Conservation (phyloP, 2,888 invertebrate genomes). For the Trachelus iudaicus region DNA sequence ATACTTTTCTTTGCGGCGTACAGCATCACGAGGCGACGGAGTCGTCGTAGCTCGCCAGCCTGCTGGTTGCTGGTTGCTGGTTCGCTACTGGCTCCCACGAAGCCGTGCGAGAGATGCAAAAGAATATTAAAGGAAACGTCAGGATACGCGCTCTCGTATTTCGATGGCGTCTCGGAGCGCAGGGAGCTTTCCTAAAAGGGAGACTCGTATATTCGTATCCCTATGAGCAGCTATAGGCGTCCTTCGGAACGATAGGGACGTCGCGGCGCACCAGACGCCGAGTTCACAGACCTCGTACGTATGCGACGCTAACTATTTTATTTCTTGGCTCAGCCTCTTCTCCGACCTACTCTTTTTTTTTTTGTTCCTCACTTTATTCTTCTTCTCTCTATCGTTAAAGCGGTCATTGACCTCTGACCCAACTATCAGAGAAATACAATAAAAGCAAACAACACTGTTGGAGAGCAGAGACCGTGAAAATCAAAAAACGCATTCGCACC, state of each 20-base stretch:
- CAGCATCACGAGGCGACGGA: too few relatives aligned
- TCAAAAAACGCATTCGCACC: too few relatives aligned
- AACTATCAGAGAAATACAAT: background rate
- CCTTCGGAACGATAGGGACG: too few relatives aligned
- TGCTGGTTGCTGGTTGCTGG: too few relatives aligned
- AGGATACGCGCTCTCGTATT: conserved; percentile 35
- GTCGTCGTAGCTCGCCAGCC: too few relatives aligned
- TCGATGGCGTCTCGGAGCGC: conserved; percentile 21
- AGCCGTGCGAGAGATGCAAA: conserved; percentile 9
- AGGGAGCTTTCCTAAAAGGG: background rate
- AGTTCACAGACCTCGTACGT: background rate
- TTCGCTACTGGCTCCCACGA: background rate
- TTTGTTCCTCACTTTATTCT: background rate
- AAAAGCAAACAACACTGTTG: background rate
- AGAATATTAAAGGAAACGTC: conserved; percentile 40
- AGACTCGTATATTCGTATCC: conserved; percentile 9
- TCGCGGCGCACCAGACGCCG: too few relatives aligned
- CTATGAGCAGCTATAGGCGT: background rate
- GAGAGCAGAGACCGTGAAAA: background rate
- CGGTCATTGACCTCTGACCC: background rate
- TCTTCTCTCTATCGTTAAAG: background rate
- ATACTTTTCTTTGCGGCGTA: too few relatives aligned
- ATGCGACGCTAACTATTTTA: background rate
- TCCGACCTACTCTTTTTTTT: background rate
- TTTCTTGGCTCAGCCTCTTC: background rate